phyloP scores from a whole-genome alignment of 64 coral and sea anemone genomes.

The Montipora cactus region DNA sequence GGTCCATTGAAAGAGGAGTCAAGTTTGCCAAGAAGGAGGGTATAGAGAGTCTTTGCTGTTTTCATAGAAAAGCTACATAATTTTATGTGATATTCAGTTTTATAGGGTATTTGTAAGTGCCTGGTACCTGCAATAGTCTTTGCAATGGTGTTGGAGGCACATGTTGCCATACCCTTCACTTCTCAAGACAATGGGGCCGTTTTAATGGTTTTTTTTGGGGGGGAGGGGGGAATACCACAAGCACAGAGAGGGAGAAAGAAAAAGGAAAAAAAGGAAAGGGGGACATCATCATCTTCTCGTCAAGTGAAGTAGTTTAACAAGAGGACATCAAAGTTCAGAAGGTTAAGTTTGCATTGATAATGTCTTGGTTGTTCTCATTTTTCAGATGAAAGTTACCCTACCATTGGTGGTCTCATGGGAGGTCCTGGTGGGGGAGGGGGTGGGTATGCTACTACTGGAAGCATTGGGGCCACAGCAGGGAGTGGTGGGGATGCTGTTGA shows the following conservation, averaged over 20 bases:
- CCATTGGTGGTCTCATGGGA: slow-evolving; percentile 88
- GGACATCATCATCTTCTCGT: too few species aligned
- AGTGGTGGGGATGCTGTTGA: slow-evolving; percentile 99
- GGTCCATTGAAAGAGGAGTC: slow-evolving; percentile 87
- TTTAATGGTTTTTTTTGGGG: too few species aligned
- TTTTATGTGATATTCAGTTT: too few species aligned
- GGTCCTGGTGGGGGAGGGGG: slow-evolving; percentile 97
- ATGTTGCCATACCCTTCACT: too few species aligned
- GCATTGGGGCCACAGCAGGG: slow-evolving; percentile 96
- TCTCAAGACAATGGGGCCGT: too few species aligned
- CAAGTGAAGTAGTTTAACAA: too few species aligned
- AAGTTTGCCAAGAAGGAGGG: slow-evolving; percentile 95
- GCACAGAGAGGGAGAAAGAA: too few species aligned
- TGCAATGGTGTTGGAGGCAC: too few species aligned
- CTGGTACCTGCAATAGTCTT: too few species aligned
- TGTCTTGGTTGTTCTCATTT: neutral
- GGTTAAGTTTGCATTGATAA: neutral
- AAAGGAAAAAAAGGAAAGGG: too few species aligned
- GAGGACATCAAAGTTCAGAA: neutral
- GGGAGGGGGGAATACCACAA: too few species aligned
- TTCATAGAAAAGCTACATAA: neutral
- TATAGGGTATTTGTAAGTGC: too few species aligned
- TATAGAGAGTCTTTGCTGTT: neutral
- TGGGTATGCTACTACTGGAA: slow-evolving; percentile 99
- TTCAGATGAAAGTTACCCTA: slow-evolving; percentile 76